These are phyloP conservation scores for Platycheirus rosarum DNA, from an alignment of 2,888 invertebrate species.

Conservation along the genomic window DNA sequence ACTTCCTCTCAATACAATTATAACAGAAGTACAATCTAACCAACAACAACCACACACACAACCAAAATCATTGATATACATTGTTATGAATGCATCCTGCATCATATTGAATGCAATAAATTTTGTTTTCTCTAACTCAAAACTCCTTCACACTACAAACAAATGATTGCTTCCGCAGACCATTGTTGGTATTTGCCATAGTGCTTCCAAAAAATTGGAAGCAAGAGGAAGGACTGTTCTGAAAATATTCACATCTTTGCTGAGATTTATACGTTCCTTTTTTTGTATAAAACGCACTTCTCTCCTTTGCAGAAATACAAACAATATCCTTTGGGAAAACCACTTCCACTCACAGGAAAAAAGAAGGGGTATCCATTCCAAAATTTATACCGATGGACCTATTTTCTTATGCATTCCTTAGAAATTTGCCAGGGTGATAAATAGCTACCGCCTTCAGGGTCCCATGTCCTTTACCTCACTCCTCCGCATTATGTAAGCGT, in stretches of 20 bases:
- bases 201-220: conserved; percentile 38
- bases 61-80: conserved; percentile 1
- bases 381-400: conserved; percentile 36
- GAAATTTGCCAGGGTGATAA: conserved; percentile 66
- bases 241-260: conserved; percentile 50
- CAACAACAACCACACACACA: conserved; percentile 6
- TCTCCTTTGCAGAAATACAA: background rate
- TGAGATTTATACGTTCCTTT: conserved; percentile 53
- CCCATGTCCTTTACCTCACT: conserved; percentile 54
- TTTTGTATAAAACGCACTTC: conserved; percentile 27
- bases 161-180: conserved; percentile 68
- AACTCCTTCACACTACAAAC: conserved; percentile 68
- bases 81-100: conserved; percentile 61
- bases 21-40: conserved; percentile 50
- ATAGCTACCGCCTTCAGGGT: conserved; percentile 58
- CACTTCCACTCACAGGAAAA: background rate
- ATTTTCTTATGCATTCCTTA: conserved; percentile 65
- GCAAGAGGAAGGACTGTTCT: conserved; percentile 6
- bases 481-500: conserved; percentile 36
- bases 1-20: conserved; percentile 38
- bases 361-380: conserved; percentile 37
- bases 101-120: conserved; percentile 67
- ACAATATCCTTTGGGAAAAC: background rate
- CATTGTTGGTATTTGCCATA: conserved; percentile 41
- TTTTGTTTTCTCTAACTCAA: conserved; percentile 40